These are phyloP conservation scores for Molothrus ater DNA, from an alignment of 2,797 vertebrate genomes.

Conservation along the genomic window DNA sequence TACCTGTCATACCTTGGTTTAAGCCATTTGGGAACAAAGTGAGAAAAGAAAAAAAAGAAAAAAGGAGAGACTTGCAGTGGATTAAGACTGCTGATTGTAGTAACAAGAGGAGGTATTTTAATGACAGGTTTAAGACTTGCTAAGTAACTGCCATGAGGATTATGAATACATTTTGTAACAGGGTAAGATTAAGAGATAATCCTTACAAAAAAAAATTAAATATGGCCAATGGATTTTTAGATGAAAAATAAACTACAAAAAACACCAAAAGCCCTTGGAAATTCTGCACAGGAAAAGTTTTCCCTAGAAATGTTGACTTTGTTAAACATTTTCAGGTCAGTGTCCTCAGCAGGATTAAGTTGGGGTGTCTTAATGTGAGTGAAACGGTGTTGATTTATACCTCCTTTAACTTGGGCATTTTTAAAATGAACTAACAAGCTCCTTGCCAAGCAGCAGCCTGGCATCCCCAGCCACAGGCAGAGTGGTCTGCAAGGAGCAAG, in stretches of 20 bases:
- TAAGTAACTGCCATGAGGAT: slow-evolving; percentile 67
- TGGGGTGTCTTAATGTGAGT: neutral
- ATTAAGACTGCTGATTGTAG: slow-evolving; percentile 63
- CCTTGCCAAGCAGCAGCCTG: slow-evolving; percentile 28
- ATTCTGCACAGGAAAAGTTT: neutral
- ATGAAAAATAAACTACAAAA: slow-evolving; percentile 30
- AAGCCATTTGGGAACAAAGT: slow-evolving; percentile 52
- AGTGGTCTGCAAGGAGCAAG: neutral
- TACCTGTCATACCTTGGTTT: slow-evolving; percentile 54
- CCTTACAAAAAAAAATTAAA: neutral
- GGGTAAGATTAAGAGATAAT: slow-evolving; percentile 70
- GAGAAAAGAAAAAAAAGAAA: slow-evolving; percentile 18
- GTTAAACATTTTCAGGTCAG: slow-evolving; percentile 10
- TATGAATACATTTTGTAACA: slow-evolving; percentile 62
- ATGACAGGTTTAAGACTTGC: slow-evolving; percentile 77
- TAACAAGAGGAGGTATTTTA: slow-evolving; percentile 57
- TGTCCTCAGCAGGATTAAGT: neutral
- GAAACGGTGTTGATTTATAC: neutral
- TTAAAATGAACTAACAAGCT: neutral
- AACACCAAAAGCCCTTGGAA: neutral
- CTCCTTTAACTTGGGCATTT: neutral
- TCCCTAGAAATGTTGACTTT: neutral
- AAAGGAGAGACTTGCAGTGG: neutral
- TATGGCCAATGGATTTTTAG: neutral
- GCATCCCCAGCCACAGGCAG: slow-evolving; percentile 33